phyloP scores from a whole-genome alignment of 2,888 invertebrate species.

The Litoditis marina region DNA sequence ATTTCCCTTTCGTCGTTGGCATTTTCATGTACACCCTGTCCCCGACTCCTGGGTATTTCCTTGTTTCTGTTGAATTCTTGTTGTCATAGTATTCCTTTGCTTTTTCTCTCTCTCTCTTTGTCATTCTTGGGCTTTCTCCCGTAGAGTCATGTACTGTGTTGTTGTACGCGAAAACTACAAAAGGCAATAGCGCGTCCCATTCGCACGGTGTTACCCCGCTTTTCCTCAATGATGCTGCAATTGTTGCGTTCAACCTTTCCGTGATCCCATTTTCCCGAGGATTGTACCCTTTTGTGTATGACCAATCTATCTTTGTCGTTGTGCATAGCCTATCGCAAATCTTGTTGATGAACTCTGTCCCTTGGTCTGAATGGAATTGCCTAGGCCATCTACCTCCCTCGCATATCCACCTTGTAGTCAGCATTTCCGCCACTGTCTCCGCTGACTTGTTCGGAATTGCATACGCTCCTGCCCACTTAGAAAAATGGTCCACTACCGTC shows the following conservation, averaged over 20 bases:
- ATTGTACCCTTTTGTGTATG: constrained; percentile 27
- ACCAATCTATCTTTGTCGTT: constrained; percentile 7
- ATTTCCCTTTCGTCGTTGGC: too few relatives aligned
- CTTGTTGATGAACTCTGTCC: constrained; percentile 19
- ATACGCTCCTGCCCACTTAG: constrained; percentile 11
- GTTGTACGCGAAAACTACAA: constrained; percentile 33
- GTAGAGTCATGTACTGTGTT: constrained; percentile 16
- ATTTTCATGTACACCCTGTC: too few relatives aligned
- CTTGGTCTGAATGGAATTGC: constrained; percentile 19
- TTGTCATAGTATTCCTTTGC: too few relatives aligned
- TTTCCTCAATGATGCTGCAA: constrained; percentile 21
- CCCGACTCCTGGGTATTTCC: too few relatives aligned
- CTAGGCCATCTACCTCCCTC: constrained; percentile 19
- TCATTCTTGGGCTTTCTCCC: too few relatives aligned
- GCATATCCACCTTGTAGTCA: constrained; percentile 20
- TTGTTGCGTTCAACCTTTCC: constrained; percentile 27
- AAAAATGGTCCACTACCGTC: constrained; percentile 26
- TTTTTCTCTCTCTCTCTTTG: too few relatives aligned
- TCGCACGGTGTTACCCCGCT: constrained; percentile 1
- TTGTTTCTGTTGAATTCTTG: too few relatives aligned
- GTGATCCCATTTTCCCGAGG: constrained; percentile 27
- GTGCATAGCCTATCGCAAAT: constrained; percentile 9
- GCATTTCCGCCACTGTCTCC: constrained; percentile 19
- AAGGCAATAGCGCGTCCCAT: constrained; percentile 30
- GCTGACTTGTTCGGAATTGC: constrained; percentile 23